Percentiles rank a stretch among this genome's conserved stretches.
phyloP scores from a whole-genome alignment of 2,113 vertebrate species.

The Peucedramus taeniatus region DNA sequence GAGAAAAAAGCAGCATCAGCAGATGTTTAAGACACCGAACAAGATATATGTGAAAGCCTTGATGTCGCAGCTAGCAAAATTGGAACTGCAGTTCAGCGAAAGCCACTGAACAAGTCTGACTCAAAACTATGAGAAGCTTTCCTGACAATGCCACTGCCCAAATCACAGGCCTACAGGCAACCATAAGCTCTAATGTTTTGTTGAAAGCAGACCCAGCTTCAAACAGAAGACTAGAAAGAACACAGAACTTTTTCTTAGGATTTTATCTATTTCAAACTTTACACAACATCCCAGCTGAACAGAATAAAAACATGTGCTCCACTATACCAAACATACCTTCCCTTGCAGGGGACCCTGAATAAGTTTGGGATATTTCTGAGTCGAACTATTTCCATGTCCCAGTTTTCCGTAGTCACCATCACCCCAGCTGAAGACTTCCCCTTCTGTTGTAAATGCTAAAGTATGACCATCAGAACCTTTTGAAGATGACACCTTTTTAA shows the following conservation, averaged over 20 bases:
- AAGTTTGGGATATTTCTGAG: constrained; percentile 86
- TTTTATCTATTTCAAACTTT: neutral
- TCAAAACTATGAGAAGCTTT: neutral
- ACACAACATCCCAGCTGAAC: neutral
- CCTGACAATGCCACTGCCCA: neutral
- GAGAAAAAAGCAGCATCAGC: neutral
- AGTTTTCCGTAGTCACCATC: constrained; percentile 86
- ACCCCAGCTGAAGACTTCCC: constrained; percentile 87
- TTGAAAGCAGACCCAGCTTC: neutral
- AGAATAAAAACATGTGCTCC: neutral
- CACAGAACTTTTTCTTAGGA: neutral
- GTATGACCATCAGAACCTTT: constrained; percentile 88
- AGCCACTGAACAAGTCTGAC: neutral
- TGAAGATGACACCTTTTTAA: constrained; percentile 85
- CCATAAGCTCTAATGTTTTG: neutral
- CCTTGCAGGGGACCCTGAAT: constrained; percentile 85
- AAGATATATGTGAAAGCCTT: neutral
- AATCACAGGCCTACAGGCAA: neutral
- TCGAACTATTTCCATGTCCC: constrained; percentile 85
- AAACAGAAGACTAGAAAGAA: neutral
- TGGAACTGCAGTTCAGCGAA: neutral
- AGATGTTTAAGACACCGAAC: neutral
- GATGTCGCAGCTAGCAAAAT: neutral
- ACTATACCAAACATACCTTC: constrained; percentile 68
- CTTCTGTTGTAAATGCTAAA: constrained; percentile 83